A percentile compares a stretch with the other conserved stretches of the same genome.
Conservation (phyloP, 2,888 invertebrate genomes). For the Blomia tropicalis region DNA sequence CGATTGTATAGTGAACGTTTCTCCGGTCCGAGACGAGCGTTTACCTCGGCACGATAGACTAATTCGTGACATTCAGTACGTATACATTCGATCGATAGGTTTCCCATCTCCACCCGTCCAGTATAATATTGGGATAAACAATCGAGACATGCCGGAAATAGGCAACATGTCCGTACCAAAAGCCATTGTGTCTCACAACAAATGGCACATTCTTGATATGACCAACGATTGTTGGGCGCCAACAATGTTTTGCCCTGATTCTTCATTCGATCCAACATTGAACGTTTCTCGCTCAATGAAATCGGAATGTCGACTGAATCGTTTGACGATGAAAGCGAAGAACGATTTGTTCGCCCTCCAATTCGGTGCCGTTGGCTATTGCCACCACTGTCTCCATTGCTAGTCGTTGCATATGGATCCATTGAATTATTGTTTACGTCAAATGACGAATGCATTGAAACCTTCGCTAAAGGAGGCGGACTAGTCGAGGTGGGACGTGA, state of each 20-base stretch:
- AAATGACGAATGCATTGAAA: background rate
- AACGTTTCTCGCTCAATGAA: background rate
- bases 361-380: background rate
- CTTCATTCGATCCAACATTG: background rate
- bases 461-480: background rate
- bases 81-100: conserved; percentile 35
- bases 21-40: conserved; percentile 32
- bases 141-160: conserved; percentile 33
- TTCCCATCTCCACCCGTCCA: conserved; percentile 33
- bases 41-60: conserved; percentile 35
- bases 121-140: conserved; percentile 34
- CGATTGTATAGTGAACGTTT: conserved; percentile 34
- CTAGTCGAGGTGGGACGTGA: background rate
- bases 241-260: background rate
- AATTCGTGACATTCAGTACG: conserved; percentile 32
- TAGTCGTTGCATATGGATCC: background rate
- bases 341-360: background rate
- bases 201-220: conserved; percentile 32
- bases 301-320: background rate
- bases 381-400: background rate
- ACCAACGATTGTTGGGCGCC: conserved; percentile 13
- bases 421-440: background rate
- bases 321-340: background rate
- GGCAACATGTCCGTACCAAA: conserved; percentile 34
- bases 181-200: conserved; percentile 32